Conservation (phyloP, 1,140 invertebrate genomes). For the Diorhabda elongata region DNA sequence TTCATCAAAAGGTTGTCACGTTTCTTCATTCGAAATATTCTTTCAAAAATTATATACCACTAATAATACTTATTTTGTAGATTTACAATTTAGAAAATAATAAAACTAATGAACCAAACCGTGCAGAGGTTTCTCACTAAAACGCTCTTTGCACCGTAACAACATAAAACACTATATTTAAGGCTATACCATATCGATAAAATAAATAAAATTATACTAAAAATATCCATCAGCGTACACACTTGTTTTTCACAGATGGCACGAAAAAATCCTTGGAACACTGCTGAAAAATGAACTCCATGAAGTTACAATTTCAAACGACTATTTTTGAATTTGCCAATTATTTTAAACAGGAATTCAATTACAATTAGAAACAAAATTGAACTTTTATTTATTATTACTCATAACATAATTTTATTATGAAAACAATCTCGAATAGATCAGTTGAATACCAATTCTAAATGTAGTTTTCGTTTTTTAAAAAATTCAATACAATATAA, state of each 20-base stretch:
- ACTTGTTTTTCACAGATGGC: neutral
- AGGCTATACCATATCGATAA: neutral
- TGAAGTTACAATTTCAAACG: neutral
- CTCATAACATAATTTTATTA: no score
- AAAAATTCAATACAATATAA: no score
- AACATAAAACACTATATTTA: neutral
- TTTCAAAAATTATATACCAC: neutral
- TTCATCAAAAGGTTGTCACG: conserved; percentile 4
- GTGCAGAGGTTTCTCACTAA: neutral
- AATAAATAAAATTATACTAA: neutral
- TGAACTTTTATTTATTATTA: no score
- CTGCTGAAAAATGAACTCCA: conserved; percentile 8
- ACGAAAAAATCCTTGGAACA: neutral
- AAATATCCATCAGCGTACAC: neutral
- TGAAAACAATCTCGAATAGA: no score
- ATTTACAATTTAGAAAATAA: neutral
- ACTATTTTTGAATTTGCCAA: neutral
- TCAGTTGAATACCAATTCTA: no score
- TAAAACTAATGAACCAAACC: neutral
- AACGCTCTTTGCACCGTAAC: neutral
- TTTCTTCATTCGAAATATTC: neutral
- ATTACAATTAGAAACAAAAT: no score
- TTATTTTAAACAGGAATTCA: no score
- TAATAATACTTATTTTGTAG: neutral
- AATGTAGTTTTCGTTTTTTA: no score